Base-by-base conservation (phyloP, 2,797 vertebrate genomes). In the Scolopax rusticola region DNA sequence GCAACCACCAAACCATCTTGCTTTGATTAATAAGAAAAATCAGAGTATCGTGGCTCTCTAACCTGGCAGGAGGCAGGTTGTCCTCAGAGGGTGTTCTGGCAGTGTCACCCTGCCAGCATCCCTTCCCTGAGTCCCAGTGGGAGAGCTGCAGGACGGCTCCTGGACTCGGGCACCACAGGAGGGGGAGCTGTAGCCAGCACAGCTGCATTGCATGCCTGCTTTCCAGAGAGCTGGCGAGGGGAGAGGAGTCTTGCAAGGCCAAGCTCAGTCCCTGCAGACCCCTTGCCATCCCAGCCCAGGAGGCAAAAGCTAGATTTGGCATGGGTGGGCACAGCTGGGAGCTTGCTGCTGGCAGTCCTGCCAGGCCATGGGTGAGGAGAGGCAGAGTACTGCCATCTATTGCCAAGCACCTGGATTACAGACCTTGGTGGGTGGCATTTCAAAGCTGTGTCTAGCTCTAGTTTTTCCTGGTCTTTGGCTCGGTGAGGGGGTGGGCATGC, bases 311-410 rank as follows among this genome's bases (percentile, higher is more conserved):
- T 78, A 12, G 15, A 19, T 32, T 47, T 82, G 83, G 64, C 71
- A 43, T 18, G 8, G 0, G 40, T 61, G n/a, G 9, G 51, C 60
- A 41, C 25, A 8, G 73, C 12, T 0, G 0, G 17, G 64, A 54
- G 20, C 9, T 76, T 41, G 83, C 89, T 54, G 82, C 28, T 28
- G 82, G 88, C 93, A 90, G 18, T 57, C 91, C 82, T 75, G 48
- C 30, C 60, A 41, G 54, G 32, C 89, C 40, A 0, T 10, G 56
- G 33, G 61, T 61, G 18, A 95, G 95, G 89, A 87, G 90, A 93
- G 93, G 95, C 95, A 92, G 82, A 94, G 94, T 75, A 92, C 94
- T 97, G 97, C 97, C 97, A 96, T 96, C 97, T 97, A 84, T 96
- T 96, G 97, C 96, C 93, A 89, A 84, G 82, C 28, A 24, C 48